Evolutionary conservation across 2,797 vertebrate species (phyloP).

Genomic region (Alectoris magna): DNA sequence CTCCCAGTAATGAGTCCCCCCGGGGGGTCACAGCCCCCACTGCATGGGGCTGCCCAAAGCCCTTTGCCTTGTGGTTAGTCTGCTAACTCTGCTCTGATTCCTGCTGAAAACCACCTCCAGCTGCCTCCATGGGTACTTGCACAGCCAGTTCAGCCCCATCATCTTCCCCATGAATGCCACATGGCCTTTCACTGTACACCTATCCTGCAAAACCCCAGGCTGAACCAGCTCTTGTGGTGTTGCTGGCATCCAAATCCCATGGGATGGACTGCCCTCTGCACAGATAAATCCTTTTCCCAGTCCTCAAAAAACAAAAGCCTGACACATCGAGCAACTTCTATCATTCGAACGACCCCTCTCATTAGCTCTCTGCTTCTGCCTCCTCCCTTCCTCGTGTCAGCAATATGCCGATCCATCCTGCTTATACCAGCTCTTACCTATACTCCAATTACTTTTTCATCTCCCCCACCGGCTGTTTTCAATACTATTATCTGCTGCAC

Average conservation of each 20-base stretch:
- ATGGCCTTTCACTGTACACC: accelerated
- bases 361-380: conserved; percentile 47
- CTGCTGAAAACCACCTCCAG: not conserved
- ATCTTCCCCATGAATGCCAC: not conserved
- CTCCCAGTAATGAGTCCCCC: not conserved
- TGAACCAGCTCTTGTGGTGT: not conserved
- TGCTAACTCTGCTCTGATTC: not conserved
- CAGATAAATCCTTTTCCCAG: conserved; percentile 32
- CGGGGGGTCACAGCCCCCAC: accelerated
- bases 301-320: conserved; percentile 35
- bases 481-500: conserved; percentile 72
- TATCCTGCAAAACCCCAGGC: not conserved
- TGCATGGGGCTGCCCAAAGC: not conserved
- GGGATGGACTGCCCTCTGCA: not conserved
- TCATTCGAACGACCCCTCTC: conserved; percentile 59
- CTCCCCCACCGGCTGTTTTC: conserved; percentile 68
- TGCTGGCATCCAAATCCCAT: not conserved
- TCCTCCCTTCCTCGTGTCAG: conserved; percentile 31
- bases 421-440: conserved; percentile 57
- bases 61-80: not conserved
- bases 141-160: not conserved
- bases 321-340: conserved; percentile 46
- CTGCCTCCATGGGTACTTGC: not conserved
- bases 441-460: conserved; percentile 63
- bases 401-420: conserved; percentile 52